A percentile compares a stretch with the other conserved stretches of the same genome.
Evolutionary conservation across 2,113 vertebrate species (phyloP).

Genomic region (Erythrolamprus reginae): DNA sequence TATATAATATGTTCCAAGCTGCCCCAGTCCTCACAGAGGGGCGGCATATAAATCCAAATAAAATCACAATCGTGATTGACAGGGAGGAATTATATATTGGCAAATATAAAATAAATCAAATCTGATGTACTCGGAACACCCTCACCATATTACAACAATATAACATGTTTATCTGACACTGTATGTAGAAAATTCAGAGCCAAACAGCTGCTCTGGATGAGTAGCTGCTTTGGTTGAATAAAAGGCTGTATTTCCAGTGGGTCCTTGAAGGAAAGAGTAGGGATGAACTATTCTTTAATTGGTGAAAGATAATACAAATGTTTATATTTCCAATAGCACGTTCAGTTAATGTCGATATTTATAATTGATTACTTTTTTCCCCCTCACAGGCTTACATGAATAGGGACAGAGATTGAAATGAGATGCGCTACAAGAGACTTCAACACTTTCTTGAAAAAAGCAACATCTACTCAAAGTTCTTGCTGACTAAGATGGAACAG

Average conservation of each 20-base stretch:
- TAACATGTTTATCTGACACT: not conserved
- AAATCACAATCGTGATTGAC: not conserved
- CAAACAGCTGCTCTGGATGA: not conserved
- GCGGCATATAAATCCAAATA: no score
- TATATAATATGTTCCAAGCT: no score
- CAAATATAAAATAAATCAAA: no score
- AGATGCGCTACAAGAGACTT: constrained; percentile 89
- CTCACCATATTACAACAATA: not conserved
- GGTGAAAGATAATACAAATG: not conserved
- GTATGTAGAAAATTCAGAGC: no score
- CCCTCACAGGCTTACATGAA: constrained; percentile 76
- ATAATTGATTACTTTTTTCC: not conserved
- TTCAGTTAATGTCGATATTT: not conserved
- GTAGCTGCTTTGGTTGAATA: not conserved
- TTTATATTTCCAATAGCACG: not conserved
- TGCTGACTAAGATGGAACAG: constrained; percentile 96
- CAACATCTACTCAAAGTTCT: constrained; percentile 97
- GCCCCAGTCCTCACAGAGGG: no score
- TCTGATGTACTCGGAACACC: not conserved
- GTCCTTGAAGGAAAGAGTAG: not conserved
- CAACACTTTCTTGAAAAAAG: constrained; percentile 97
- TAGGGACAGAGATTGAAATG: constrained; percentile 80
- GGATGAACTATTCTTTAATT: not conserved
- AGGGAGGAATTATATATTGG: no score
- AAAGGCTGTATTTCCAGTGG: not conserved